Conservation (phyloP, 2,888 invertebrate genomes). For the Drosophila eohydei region DNA sequence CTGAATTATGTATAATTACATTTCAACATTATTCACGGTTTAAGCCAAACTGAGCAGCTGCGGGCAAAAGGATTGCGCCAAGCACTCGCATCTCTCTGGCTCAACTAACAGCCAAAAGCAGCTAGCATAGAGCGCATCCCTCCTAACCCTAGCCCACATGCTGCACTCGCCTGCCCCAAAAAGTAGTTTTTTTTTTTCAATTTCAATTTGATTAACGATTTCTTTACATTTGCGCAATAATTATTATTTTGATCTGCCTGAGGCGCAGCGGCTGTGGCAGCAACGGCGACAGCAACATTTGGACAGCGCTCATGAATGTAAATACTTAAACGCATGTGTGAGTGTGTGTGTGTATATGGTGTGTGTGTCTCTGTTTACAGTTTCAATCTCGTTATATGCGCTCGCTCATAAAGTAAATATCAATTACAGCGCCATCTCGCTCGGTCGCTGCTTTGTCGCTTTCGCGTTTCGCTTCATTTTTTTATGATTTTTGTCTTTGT, state of each 20-base stretch:
- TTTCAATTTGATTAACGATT: constrained; percentile 1
- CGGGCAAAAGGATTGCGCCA: constrained; percentile 15
- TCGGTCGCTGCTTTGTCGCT: constrained; percentile 2
- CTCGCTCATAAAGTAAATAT: constrained; percentile 63
- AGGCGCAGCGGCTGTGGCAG: constrained; percentile 14
- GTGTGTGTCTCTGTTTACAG: constrained; percentile 38
- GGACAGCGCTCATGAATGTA: constrained; percentile 52
- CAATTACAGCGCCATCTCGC: constrained; percentile 54
- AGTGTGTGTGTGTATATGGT: constrained; percentile 7
- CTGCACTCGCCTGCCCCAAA: no score
- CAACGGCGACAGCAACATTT: constrained; percentile 4
- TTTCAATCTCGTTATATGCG: constrained; percentile 51
- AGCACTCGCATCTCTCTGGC: neutral
- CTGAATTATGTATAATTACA: constrained; percentile 78
- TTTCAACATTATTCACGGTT: constrained; percentile 70
- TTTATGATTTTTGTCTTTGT: constrained; percentile 33
- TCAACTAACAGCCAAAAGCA: no score
- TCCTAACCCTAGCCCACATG: no score
- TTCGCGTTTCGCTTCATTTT: neutral
- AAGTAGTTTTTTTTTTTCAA: neutral
- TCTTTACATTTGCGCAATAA: constrained; percentile 9
- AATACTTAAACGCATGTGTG: constrained; percentile 27
- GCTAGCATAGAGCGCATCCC: no score
- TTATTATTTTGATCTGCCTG: constrained; percentile 19
- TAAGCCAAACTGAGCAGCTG: constrained; percentile 46